Conservation (phyloP, 2,113 vertebrate genomes). For the Aspidoscelis tigris region DNA sequence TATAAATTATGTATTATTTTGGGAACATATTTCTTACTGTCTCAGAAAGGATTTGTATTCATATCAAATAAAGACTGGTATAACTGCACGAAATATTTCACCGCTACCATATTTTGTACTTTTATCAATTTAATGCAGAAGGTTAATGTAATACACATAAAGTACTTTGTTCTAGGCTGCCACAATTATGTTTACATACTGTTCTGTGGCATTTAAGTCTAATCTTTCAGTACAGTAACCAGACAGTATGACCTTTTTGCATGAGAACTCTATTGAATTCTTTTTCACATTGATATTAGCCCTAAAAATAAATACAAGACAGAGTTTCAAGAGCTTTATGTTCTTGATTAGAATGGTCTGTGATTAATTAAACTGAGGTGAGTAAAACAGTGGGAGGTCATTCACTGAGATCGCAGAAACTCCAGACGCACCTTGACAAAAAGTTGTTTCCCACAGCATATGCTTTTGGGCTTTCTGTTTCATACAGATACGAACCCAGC, state of each 20-base stretch:
- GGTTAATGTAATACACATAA: constrained; percentile 35
- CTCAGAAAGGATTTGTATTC: neutral
- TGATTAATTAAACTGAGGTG: constrained; percentile 47
- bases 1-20: no score
- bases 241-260: constrained; percentile 42
- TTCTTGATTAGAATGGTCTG: constrained; percentile 22
- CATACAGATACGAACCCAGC: neutral
- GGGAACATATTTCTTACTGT: no score
- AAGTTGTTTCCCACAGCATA: constrained; percentile 5
- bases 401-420: neutral
- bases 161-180: constrained; percentile 43
- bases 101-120: constrained; percentile 3
- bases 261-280: constrained; percentile 33
- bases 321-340: constrained; percentile 10
- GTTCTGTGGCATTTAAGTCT: constrained; percentile 44
- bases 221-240: constrained; percentile 40
- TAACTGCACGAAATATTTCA: constrained; percentile 50
- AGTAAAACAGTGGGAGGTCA: constrained; percentile 4
- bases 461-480: constrained; percentile 13
- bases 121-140: constrained; percentile 18
- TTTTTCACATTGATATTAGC: constrained; percentile 35
- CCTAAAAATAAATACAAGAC: constrained; percentile 39
- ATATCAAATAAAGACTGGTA: constrained; percentile 31
- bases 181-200: constrained; percentile 32
- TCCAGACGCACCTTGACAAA: neutral